Evolutionary conservation across 2,113 vertebrate genomes (phyloP), one percentile per base, ranked within the genome.

Genomic region (Hippocampus zosterae): DNA sequence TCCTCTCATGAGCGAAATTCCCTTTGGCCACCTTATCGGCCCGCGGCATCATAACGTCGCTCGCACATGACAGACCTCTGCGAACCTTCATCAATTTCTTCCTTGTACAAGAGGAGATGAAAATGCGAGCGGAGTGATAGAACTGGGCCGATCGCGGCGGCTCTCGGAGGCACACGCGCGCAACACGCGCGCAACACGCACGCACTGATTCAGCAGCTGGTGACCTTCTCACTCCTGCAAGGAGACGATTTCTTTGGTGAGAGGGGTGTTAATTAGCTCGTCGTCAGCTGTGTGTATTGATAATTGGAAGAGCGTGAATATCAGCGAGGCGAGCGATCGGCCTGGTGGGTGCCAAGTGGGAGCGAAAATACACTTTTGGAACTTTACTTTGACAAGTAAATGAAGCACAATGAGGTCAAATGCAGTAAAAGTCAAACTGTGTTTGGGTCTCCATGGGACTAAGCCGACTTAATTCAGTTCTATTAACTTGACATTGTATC

Each of bases 191-290:
- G 2, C n/a, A 56, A 5, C 25, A 29, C 56, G 13, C 13, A 2
- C 56, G 2, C 13, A 18, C 25, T 18, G 27, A 44, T 65, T 72
- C 60, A 46, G 50, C 59, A 74, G 64, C 56, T 41, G 19, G 41
- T 44, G 57, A 68, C 33, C 59, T 69, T 8, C 68, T 52, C 63
- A 19, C 50, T 44, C n/a, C 15, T 66, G 46, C 52, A 65, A 42
- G 42, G 27, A 80, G 74, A 69, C 55, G 62, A 63, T 29, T 44
- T 69, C 69, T 48, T 42, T 19, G 27, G 29, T n/a, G 33, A 60
- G 12, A 62, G 56, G 78, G 19, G 78, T 76, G 82, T 70, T 85
- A 75, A 81, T 78, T 72, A 76, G 67, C 44, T 72, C 52, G 64
- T 75, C 0, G 3, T 70, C 66, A 74, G 53, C 48, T 71, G 50